Conservation (phyloP, 2,888 invertebrate genomes). For the Scaeva pyrastri region DNA sequence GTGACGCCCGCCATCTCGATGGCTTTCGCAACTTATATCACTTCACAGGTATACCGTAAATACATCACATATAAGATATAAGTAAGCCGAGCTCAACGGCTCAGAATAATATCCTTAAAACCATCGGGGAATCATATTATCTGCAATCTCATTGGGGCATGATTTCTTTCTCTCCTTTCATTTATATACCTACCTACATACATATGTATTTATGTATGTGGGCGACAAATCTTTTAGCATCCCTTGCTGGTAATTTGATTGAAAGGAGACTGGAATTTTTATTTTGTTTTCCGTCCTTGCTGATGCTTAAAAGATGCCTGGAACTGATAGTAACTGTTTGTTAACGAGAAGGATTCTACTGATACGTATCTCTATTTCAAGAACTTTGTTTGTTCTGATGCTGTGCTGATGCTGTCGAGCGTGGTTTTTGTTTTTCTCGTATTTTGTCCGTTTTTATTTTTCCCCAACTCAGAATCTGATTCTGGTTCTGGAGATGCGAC, state of each 20-base stretch:
- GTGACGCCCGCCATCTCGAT: slow-evolving; percentile 37
- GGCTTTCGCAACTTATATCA: slow-evolving; percentile 15
- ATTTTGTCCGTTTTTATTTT: slow-evolving; percentile 30
- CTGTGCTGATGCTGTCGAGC: slow-evolving; percentile 3
- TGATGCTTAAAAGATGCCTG: slow-evolving; percentile 75
- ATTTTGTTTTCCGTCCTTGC: slow-evolving; percentile 65
- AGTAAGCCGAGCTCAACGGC: slow-evolving; percentile 59
- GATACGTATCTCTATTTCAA: slow-evolving; percentile 61
- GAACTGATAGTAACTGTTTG: slow-evolving; percentile 75
- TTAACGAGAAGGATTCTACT: slow-evolving; percentile 71
- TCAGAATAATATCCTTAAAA: slow-evolving; percentile 58
- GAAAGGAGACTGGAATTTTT: slow-evolving; percentile 59
- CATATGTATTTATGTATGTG: too few relatives aligned
- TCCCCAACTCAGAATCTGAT: neutral
- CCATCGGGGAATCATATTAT: slow-evolving; percentile 61
- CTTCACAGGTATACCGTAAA: slow-evolving; percentile 41
- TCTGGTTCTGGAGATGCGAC: slow-evolving; percentile 26
- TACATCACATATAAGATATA: slow-evolving; percentile 60
- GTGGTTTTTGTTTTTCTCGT: slow-evolving; percentile 29
- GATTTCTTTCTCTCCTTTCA: slow-evolving; percentile 55
- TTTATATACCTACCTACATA: too few relatives aligned
- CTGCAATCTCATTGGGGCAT: slow-evolving; percentile 56
- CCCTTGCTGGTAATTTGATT: slow-evolving; percentile 65
- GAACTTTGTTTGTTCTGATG: slow-evolving; percentile 52
- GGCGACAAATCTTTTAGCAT: slow-evolving; percentile 56